phyloP scores from a whole-genome alignment of 1,140 invertebrate species.

The Anoplophora glabripennis region DNA sequence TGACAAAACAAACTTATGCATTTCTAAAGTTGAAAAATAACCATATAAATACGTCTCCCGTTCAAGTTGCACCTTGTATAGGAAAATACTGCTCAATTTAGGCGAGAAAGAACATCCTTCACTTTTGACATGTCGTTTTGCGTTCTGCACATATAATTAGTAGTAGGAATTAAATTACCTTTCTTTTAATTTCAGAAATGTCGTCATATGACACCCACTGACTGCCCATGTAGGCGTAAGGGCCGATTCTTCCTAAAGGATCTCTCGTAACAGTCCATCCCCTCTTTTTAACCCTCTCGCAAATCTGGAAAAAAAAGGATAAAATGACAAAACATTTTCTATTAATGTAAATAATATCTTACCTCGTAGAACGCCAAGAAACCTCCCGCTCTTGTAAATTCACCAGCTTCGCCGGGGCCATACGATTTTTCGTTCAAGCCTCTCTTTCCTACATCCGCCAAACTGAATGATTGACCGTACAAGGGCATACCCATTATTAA shows the following conservation, averaged over 20 bases:
- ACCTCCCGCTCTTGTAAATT: slow-evolving; percentile 74
- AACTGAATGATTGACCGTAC: slow-evolving; percentile 79
- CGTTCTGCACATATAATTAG: no score
- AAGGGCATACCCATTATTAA: slow-evolving; percentile 78
- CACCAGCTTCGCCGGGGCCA: slow-evolving; percentile 74
- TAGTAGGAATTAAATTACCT: slow-evolving; percentile 34
- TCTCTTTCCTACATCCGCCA: slow-evolving; percentile 58
- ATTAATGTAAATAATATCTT: slow-evolving; percentile 15
- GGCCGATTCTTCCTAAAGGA: slow-evolving; percentile 63
- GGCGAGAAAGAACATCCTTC: no score
- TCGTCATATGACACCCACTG: slow-evolving; percentile 86
- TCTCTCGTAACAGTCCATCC: slow-evolving; percentile 68
- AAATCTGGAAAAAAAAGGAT: slow-evolving; percentile 56
- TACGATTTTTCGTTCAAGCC: slow-evolving; percentile 66
- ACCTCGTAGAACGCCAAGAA: slow-evolving; percentile 85
- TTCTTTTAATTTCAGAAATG: slow-evolving; percentile 60
- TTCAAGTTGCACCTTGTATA: no score
- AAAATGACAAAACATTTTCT: not conserved
- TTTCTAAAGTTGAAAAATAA: no score
- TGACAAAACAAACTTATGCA: no score
- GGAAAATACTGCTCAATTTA: no score
- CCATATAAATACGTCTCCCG: no score
- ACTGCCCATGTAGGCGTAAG: slow-evolving; percentile 67
- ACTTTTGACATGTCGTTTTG: no score
- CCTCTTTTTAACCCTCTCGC: slow-evolving; percentile 57